phyloP scores from a whole-genome alignment of 2,113 vertebrate genomes.

The Eudyptes chrysolophus region DNA sequence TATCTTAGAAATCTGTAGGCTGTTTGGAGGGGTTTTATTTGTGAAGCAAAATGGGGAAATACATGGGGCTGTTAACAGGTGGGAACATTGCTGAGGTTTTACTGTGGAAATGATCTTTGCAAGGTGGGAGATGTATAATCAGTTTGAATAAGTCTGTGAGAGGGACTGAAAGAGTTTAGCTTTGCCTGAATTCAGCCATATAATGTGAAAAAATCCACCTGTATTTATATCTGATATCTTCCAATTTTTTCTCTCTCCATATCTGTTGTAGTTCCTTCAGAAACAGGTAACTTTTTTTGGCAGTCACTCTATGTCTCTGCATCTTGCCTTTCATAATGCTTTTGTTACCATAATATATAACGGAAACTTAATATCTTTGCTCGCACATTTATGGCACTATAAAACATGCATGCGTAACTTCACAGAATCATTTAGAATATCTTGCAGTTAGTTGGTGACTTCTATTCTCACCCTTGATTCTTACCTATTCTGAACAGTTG shows the following conservation, averaged over 20 bases:
- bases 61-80: neutral
- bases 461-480: neutral
- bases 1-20: neutral
- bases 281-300: slow-evolving; percentile 67
- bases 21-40: neutral
- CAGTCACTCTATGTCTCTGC: slow-evolving; percentile 39
- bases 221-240: slow-evolving; percentile 73
- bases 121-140: neutral
- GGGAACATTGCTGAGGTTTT: neutral
- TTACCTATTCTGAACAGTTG: neutral
- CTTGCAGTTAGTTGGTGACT: neutral
- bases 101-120: neutral
- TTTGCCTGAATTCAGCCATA: neutral
- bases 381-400: neutral
- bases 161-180: neutral
- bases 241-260: slow-evolving; percentile 62
- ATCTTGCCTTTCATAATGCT: slow-evolving; percentile 49
- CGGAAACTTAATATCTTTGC: neutral
- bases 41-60: neutral
- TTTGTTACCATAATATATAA: slow-evolving; percentile 8
- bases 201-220: neutral
- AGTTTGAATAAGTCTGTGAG: neutral
- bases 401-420: slow-evolving; percentile 18
- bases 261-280: slow-evolving; percentile 66
- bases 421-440: neutral